Base-by-base conservation (phyloP, 2,888 invertebrate genomes). In the Thymelicus sylvestris region DNA sequence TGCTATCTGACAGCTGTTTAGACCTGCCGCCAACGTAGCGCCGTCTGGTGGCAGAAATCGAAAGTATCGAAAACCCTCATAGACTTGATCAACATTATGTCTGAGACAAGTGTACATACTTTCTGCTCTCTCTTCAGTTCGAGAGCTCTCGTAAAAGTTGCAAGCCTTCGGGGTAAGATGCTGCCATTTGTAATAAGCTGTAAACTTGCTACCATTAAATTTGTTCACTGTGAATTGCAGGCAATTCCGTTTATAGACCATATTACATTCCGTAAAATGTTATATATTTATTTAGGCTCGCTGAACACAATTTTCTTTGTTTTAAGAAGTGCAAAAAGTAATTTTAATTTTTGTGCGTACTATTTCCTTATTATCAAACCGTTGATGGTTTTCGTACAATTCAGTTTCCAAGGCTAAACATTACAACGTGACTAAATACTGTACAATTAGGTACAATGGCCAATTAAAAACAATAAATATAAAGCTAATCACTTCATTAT, bases 211-310 rank as follows among this genome's bases (percentile, higher is more conserved):
- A 12, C 10, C 55, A 55, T 24, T 55, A 24, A 55, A 55, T 55
- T 55, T 24, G 7, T 19, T 55, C 55, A 10, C 24, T 24, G 55
- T 55, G 24, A 55, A 55, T 55, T 10, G 55, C 55, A 55, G 55
- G 55, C 55, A 52, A 52, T 52, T 52, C 8, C 52, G 55, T 55
- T 55, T 55, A 55, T 55, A 55, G 55, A 55, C 55, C 55, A 24
- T 55, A 52, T 19, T 52, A 55, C 55, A 10, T 24, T 55, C 55
- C 24, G 12, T 24, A 12, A 55, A 55, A 31, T 55, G 10, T 24
- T 55, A 55, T 19, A 52, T 55, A 24, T 12, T 55, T 55, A 55
- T 55, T 55, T 55, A 24, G 24, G 19, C 19, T 6, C 55, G 24
- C 24, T 5, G 55, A 55, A 55, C 6, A 24, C 7, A 15, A 50